Percentiles rank a stretch among this genome's conserved stretches.
Evolutionary conservation across 2,113 vertebrate genomes (phyloP).

Genomic region (Alethe diademata): DNA sequence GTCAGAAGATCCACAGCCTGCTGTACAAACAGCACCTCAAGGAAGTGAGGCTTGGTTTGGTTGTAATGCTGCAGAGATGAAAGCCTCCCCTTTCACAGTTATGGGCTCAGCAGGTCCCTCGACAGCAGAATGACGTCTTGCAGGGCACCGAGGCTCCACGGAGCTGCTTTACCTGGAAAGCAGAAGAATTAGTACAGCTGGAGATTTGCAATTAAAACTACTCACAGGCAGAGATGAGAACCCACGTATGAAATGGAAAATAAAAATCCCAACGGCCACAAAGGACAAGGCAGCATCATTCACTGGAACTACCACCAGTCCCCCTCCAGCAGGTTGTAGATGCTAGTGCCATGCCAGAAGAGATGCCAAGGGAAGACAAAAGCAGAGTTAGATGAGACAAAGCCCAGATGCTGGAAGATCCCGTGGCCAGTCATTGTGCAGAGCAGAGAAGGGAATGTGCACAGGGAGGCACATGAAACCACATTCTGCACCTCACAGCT

Average conservation of each 20-base stretch:
- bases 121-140: conserved; percentile 11
- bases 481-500: not conserved
- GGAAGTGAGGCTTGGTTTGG: conserved; percentile 16
- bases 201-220: not conserved
- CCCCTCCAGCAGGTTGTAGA: not conserved
- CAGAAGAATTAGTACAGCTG: conserved; percentile 5
- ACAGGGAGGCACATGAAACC: not conserved
- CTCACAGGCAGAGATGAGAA: not conserved
- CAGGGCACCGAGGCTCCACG: not conserved
- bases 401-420: not conserved
- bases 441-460: not conserved
- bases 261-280: not conserved
- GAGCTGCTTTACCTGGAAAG: conserved; percentile 68
- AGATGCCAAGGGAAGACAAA: not conserved
- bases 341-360: not conserved
- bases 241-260: rapidly evolving
- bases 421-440: not conserved
- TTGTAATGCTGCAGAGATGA: not conserved
- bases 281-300: not conserved
- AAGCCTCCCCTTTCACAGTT: conserved; percentile 45
- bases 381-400: not conserved
- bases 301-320: not conserved
- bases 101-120: conserved; percentile 39
- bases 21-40: conserved; percentile 23
- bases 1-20: conserved; percentile 2